These are phyloP conservation scores for Lasioglossum oenotherae DNA, from an alignment of 2,888 invertebrate species.

Conservation along the genomic window DNA sequence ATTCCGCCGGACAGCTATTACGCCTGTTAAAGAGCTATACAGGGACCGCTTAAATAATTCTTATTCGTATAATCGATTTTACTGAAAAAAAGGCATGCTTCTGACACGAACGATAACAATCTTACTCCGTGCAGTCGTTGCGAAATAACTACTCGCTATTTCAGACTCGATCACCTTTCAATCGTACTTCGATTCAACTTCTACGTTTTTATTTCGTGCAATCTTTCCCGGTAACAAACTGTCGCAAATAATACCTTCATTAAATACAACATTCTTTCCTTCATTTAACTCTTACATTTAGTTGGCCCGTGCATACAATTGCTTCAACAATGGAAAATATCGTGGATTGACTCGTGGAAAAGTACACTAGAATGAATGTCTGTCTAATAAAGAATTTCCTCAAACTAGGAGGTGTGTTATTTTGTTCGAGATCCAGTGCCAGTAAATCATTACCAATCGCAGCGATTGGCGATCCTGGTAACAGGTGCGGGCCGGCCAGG, in stretches of 20 bases:
- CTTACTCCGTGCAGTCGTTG: neutral
- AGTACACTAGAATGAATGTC: neutral
- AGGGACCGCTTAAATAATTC: neutral
- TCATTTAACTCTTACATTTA: neutral
- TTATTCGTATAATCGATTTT: neutral
- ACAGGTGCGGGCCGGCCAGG: constrained; percentile 27
- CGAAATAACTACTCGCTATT: neutral
- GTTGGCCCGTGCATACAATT: neutral
- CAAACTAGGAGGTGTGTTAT: neutral
- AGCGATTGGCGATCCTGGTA: constrained; percentile 21
- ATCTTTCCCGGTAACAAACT: neutral
- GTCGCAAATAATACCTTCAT: neutral
- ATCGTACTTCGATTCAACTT: neutral
- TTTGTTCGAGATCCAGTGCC: neutral
- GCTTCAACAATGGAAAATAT: neutral
- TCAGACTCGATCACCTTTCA: neutral
- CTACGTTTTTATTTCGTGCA: neutral
- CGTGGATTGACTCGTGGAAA: neutral
- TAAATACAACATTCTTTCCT: neutral
- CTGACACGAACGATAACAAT: neutral
- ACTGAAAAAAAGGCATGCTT: neutral
- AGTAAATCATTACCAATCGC: constrained; percentile 10
- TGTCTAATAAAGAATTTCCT: neutral
- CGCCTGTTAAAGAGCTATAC: neutral
- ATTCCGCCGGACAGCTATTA: neutral